Conservation (phyloP, 2,888 invertebrate species). For the Beris morrisii region DNA sequence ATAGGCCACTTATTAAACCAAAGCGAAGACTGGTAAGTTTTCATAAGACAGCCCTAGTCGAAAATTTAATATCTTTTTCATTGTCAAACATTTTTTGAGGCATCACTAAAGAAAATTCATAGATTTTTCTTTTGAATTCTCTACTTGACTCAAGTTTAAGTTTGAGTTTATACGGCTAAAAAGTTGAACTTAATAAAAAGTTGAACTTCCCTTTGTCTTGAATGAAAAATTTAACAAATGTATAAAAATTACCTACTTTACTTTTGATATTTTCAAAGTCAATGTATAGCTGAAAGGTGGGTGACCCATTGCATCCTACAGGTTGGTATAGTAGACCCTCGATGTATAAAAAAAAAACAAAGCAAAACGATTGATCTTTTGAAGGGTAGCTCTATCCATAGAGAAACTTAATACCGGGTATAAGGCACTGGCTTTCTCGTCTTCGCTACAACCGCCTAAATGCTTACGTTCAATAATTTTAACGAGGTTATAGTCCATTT, state of each 20-base stretch:
- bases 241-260: not conserved
- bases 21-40: slow-evolving; percentile 98
- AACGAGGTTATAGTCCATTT: slow-evolving; percentile 35
- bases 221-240: slow-evolving; percentile 1
- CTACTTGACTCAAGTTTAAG: not conserved
- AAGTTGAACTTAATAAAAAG: not conserved
- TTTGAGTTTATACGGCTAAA: not conserved
- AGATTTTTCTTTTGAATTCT: not conserved
- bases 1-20: slow-evolving; percentile 97
- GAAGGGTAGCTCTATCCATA: too few species aligned
- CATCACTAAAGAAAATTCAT: not conserved
- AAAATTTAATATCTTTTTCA: not conserved
- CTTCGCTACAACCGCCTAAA: too few species aligned
- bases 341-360: too few species aligned
- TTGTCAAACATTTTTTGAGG: not conserved
- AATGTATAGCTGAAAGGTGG: too few species aligned
- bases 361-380: too few species aligned
- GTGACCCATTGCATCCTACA: too few species aligned
- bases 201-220: not conserved
- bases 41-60: slow-evolving; percentile 33
- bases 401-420: too few species aligned
- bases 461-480: slow-evolving; percentile 20
- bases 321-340: too few species aligned
- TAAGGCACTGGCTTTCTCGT: too few species aligned
- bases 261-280: too few species aligned